Conservation (phyloP, 2,888 invertebrate genomes). For the Caenorhabditis zanzibari region DNA sequence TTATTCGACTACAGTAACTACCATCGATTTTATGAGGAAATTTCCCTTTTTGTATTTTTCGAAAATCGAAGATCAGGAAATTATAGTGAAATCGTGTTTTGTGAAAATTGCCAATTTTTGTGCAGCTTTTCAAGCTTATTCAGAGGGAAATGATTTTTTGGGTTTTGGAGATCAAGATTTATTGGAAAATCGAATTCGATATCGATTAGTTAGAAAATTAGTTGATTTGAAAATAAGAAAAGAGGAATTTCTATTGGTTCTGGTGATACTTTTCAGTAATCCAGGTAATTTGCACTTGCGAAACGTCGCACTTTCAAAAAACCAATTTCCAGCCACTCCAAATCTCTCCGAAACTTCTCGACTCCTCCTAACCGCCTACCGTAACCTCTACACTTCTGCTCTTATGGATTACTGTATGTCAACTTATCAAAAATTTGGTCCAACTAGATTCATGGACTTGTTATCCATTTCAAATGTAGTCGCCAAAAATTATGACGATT, state of each 20-base stretch:
- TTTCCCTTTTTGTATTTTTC: neutral
- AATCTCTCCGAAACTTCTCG: conserved; percentile 4
- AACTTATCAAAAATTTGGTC: conserved; percentile 8
- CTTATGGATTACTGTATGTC: conserved; percentile 25
- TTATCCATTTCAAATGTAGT: conserved; percentile 5
- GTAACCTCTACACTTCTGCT: conserved; percentile 1
- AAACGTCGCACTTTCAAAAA: too few species aligned
- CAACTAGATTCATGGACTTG: conserved; percentile 6
- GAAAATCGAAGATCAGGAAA: neutral
- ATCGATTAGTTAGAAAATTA: conserved; percentile 5
- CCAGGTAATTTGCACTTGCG: too few species aligned
- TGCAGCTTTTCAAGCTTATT: conserved; percentile 4
- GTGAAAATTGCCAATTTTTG: neutral
- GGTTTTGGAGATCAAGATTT: neutral
- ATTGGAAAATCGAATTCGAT: conserved; percentile 6
- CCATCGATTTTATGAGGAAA: conserved; percentile 28
- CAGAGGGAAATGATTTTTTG: neutral
- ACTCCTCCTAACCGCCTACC: conserved; percentile 2
- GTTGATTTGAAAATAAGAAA: conserved; percentile 13
- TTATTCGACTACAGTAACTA: conserved; percentile 9
- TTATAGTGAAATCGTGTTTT: conserved; percentile 1
- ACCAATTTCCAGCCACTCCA: conserved; percentile 12
- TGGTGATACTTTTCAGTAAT: conserved; percentile 24
- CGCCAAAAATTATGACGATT: conserved; percentile 1
- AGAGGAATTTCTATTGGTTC: conserved; percentile 21